Evolutionary conservation across 2,888 invertebrate species (phyloP).

Genomic region (Synergus umbraculus): DNA sequence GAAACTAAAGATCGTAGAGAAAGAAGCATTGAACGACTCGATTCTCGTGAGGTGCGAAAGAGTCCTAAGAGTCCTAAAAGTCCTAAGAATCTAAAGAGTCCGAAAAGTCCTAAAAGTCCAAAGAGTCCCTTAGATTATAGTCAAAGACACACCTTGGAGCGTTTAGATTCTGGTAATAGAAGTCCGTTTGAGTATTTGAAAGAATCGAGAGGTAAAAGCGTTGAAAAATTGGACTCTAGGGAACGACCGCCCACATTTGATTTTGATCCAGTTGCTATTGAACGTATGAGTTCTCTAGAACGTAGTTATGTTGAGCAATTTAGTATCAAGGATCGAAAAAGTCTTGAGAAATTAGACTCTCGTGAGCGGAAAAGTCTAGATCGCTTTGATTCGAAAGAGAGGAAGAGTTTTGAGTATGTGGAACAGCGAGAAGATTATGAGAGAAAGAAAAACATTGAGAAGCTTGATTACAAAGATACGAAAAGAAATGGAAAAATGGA

Average conservation of each 20-base stretch:
- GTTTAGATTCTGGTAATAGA: conserved; percentile 65
- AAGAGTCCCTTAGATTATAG: conserved; percentile 62
- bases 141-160: conserved; percentile 70
- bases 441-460: conserved; percentile 58
- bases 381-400: conserved; percentile 59
- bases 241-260: conserved; percentile 66
- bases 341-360: conserved; percentile 61
- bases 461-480: conserved; percentile 58
- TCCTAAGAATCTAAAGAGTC: conserved; percentile 58
- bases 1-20: conserved; percentile 44
- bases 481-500: conserved; percentile 54
- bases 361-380: conserved; percentile 64
- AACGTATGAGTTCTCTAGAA: conserved; percentile 66
- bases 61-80: conserved; percentile 60
- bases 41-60: conserved; percentile 54
- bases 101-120: conserved; percentile 62
- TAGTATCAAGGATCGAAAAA: conserved; percentile 59
- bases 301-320: conserved; percentile 56
- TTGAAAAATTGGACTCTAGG: conserved; percentile 68
- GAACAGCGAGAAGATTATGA: conserved; percentile 62
- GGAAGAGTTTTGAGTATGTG: conserved; percentile 64
- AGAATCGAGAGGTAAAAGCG: conserved; percentile 67
- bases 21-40: conserved; percentile 46
- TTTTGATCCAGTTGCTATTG: conserved; percentile 70
- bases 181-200: conserved; percentile 62